A percentile compares a stretch with the other conserved stretches of the same genome.
These are phyloP conservation scores for Coleophora flavipennella DNA, from an alignment of 2,888 invertebrate species.

Conservation along the genomic window DNA sequence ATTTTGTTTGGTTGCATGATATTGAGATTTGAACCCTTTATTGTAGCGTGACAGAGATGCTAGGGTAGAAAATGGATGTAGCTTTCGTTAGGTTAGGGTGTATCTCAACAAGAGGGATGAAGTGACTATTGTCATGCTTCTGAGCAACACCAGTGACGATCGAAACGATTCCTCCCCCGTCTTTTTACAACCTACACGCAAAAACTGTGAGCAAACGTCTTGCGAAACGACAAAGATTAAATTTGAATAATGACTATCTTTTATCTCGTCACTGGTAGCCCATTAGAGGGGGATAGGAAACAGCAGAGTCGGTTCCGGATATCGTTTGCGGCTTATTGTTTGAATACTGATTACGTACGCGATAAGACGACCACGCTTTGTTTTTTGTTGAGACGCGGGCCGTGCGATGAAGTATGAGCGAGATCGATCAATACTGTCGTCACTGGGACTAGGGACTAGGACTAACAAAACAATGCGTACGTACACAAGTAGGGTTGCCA, in stretches of 20 bases:
- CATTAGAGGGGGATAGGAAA: conserved; percentile 30
- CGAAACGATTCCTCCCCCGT: too few species aligned
- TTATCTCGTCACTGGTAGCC: conserved; percentile 20
- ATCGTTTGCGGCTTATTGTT: conserved; percentile 30
- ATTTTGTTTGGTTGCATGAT: too few species aligned
- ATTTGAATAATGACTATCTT: conserved; percentile 29
- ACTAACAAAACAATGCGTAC: too few species aligned
- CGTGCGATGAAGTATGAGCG: conserved; percentile 4
- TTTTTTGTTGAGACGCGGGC: conserved; percentile 6
- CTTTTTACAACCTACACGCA: too few species aligned
- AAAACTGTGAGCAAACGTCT: conserved; percentile 4
- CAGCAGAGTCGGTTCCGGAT: conserved; percentile 35
- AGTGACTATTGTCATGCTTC: too few species aligned
- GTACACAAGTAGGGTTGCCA: too few species aligned
- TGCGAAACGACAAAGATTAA: conserved; percentile 23
- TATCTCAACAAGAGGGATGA: too few species aligned
- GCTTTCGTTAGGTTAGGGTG: too few species aligned
- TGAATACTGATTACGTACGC: conserved; percentile 38
- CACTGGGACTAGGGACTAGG: background rate
- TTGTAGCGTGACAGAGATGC: too few species aligned
- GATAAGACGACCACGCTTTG: conserved; percentile 12
- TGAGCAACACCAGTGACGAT: too few species aligned
- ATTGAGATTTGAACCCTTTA: too few species aligned
- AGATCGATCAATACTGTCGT: background rate
- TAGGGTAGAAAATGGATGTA: too few species aligned